phyloP scores from a whole-genome alignment of 2,797 vertebrate genomes.

The Lutjanus campechanus region DNA sequence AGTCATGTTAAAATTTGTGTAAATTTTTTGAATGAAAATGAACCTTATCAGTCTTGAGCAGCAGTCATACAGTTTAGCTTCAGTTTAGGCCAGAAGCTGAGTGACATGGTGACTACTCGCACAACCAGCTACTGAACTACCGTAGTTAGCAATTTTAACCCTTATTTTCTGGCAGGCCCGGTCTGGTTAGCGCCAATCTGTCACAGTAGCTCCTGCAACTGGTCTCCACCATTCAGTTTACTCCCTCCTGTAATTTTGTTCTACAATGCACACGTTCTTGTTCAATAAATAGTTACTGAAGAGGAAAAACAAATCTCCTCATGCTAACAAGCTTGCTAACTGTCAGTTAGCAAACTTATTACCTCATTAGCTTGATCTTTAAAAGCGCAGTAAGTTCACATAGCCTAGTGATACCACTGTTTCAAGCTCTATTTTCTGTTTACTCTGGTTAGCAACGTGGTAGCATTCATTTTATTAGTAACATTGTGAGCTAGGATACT shows the following conservation, averaged over 20 bases:
- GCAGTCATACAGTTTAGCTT: no score
- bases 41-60: background rate
- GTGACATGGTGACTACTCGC: background rate
- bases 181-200: background rate
- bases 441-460: no score
- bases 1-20: no score
- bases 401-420: background rate
- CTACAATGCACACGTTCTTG: no score
- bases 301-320: no score
- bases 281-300: no score
- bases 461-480: no score
- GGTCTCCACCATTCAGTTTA: no score
- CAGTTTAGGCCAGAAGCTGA: background rate
- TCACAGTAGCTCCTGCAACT: no score
- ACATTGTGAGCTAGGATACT: background rate
- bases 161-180: background rate
- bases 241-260: no score
- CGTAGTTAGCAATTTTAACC: background rate
- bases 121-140: background rate
- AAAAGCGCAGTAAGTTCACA: background rate
- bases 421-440: no score
- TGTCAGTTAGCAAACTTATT: background rate
- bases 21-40: background rate
- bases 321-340: background rate
- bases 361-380: background rate